These are phyloP conservation scores for Anhinga rufa DNA, from an alignment of 2,113 vertebrate genomes.

Conservation along the genomic window DNA sequence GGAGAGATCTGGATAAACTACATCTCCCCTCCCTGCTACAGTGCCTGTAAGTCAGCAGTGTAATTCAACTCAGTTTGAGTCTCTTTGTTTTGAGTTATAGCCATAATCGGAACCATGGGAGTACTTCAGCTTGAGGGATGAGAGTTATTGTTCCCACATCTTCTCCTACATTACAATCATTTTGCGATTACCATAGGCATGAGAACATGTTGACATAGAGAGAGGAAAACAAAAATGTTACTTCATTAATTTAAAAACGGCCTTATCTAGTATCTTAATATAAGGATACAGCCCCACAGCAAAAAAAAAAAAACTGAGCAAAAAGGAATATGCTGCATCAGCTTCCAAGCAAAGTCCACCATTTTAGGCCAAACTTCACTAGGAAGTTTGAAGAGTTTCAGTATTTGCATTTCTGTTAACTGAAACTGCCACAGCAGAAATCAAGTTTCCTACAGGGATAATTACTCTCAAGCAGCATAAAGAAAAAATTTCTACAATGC, in stretches of 20 bases:
- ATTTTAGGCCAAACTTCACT: not conserved
- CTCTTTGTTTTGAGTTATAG: not conserved
- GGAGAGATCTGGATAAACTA: not conserved
- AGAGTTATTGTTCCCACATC: not conserved
- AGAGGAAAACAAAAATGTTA: not conserved
- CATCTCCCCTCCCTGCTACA: not conserved
- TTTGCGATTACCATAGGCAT: not conserved
- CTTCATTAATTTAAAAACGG: not conserved
- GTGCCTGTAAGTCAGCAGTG: not conserved
- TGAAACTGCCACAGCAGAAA: not conserved
- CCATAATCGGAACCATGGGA: not conserved
- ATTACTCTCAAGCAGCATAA: not conserved
- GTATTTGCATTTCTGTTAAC: not conserved
- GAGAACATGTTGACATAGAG: not conserved
- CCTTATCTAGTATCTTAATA: not conserved
- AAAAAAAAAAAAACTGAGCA: not conserved
- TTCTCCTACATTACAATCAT: not conserved
- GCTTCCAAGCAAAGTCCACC: not conserved
- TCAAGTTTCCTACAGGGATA: not conserved
- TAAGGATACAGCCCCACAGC: not conserved
- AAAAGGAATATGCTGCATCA: not conserved
- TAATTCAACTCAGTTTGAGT: not conserved
- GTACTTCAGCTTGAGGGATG: conserved; percentile 1
- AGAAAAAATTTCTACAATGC: not conserved
- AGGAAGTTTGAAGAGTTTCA: not conserved